These are phyloP conservation scores for Rhincodon typus DNA, from an alignment of 2,797 vertebrate species.

Conservation along the genomic window DNA sequence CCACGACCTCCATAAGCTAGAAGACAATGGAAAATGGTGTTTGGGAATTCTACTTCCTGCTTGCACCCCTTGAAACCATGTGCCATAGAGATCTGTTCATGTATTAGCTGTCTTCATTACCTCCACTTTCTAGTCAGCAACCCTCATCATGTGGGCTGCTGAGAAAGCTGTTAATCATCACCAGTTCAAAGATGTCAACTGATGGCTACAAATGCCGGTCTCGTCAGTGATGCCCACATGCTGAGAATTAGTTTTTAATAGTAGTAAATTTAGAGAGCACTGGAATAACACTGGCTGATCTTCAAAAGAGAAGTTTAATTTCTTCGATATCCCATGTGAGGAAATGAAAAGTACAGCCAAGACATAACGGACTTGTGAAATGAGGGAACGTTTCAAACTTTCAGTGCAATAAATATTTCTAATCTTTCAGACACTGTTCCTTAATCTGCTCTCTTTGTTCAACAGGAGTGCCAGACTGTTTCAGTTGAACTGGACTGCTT, in stretches of 20 bases:
- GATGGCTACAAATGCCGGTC: not conserved
- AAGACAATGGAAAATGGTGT: not conserved
- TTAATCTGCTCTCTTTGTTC: not conserved
- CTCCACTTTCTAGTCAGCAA: too few relatives aligned
- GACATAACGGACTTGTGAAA: constrained; percentile 5
- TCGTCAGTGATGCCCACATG: not conserved
- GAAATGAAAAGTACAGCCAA: constrained; percentile 25
- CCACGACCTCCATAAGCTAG: not conserved
- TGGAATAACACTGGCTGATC: constrained; percentile 5
- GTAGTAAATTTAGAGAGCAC: not conserved
- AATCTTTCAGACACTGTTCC: not conserved
- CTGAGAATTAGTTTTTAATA: not conserved
- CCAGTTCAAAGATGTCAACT: not conserved
- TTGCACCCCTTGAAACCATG: not conserved
- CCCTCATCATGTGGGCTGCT: not conserved
- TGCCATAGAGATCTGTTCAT: not conserved
- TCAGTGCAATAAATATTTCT: constrained; percentile 28
- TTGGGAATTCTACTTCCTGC: not conserved
- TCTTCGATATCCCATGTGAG: constrained; percentile 7
- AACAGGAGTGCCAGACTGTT: not conserved
- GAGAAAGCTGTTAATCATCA: not conserved
- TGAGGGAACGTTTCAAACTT: constrained; percentile 19
- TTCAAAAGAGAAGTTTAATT: not conserved
- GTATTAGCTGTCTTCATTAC: not conserved
- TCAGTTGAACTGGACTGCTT: not conserved